A percentile compares a stretch with the other conserved stretches of the same genome.
Evolutionary conservation across 37 sponge, comb jelly and placozoan genomes (phyloP).

Genomic region (Oopsacas minuta): DNA sequence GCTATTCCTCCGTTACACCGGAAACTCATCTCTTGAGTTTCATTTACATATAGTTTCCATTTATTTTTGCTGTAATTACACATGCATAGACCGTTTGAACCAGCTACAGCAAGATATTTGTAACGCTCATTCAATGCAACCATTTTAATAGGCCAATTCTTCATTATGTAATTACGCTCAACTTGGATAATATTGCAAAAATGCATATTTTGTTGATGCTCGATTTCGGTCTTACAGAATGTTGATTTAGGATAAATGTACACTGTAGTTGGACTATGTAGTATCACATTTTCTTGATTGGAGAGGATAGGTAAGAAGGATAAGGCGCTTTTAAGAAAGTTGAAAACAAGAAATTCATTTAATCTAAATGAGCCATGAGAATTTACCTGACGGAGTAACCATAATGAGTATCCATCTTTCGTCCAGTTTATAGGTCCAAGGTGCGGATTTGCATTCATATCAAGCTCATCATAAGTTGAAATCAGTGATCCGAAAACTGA

Average conservation of each 20-base stretch:
- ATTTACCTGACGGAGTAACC: not conserved
- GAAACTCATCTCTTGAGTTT: constrained; percentile 54
- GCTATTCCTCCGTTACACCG: constrained; percentile 59
- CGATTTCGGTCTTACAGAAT: not conserved
- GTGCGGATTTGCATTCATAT: not conserved
- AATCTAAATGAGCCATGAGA: too few relatives aligned
- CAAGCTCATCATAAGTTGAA: constrained; percentile 11
- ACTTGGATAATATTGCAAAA: not conserved
- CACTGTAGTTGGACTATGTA: not conserved
- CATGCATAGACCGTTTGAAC: constrained; percentile 37
- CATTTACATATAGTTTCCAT: constrained; percentile 87
- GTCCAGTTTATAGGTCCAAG: constrained; percentile 12
- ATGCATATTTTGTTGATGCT: constrained; percentile 3
- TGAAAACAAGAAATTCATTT: not conserved
- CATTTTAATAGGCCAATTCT: constrained; percentile 12
- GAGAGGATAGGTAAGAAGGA: not conserved
- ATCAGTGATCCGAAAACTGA: constrained; percentile 67
- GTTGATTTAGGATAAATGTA: constrained; percentile 13
- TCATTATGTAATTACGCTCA: not conserved
- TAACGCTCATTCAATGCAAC: constrained; percentile 7
- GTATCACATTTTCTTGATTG: not conserved
- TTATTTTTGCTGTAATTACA: constrained; percentile 32
- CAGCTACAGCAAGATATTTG: constrained; percentile 14
- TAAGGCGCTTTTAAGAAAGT: not conserved
- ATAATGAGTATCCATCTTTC: not conserved